Conservation (phyloP, 2,888 invertebrate species). For the Erebia ligea region DNA sequence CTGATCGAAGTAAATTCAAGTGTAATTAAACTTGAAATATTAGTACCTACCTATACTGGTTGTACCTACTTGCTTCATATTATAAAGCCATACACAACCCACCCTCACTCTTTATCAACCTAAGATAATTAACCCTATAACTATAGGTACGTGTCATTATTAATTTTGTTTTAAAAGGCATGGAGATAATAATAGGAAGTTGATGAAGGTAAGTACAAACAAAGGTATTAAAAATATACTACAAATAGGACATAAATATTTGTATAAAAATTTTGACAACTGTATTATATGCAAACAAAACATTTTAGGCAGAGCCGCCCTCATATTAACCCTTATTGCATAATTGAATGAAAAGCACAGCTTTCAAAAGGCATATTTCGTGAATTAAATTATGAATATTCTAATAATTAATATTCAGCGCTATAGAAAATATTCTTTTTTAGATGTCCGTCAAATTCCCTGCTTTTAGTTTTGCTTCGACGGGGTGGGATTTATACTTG, state of each 20-base stretch:
- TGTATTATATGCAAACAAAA: conserved; percentile 29
- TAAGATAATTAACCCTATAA: too few species aligned
- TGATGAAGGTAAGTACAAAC: neutral
- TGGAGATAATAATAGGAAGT: neutral
- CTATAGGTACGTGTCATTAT: neutral
- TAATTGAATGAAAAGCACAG: conserved; percentile 52
- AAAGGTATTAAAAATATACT: conserved; percentile 3
- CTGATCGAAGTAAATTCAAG: too few species aligned
- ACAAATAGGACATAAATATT: conserved; percentile 6
- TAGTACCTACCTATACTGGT: too few species aligned
- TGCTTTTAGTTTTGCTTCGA: conserved; percentile 36
- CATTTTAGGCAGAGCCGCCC: conserved; percentile 18
- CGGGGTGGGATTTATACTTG: conserved; percentile 39
- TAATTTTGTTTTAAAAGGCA: neutral
- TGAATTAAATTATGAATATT: conserved; percentile 52
- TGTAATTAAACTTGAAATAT: too few species aligned
- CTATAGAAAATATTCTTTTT: conserved; percentile 70
- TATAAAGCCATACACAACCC: too few species aligned
- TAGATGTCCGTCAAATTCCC: conserved; percentile 70
- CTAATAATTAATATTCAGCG: conserved; percentile 77
- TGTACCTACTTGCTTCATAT: too few species aligned
- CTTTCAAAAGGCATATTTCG: conserved; percentile 52
- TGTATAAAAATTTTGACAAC: conserved; percentile 28
- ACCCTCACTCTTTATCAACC: too few species aligned
- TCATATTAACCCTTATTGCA: conserved; percentile 45